phyloP scores from a whole-genome alignment of 2,797 vertebrate genomes.

The Odontamblyopus rebecca region DNA sequence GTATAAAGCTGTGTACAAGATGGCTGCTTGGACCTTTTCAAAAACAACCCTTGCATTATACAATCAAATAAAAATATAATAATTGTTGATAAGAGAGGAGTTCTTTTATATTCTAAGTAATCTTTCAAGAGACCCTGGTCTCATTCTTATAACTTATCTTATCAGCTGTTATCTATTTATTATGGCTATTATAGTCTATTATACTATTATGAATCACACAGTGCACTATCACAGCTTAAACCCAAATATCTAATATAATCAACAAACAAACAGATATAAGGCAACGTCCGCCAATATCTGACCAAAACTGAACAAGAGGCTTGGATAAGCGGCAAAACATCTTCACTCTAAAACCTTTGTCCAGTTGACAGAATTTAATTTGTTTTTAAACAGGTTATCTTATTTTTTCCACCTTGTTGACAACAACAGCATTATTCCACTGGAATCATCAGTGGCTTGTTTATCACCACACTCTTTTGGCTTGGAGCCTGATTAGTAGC shows the following conservation, averaged over 20 bases:
- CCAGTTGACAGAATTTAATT: too few relatives aligned
- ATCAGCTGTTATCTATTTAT: conserved; percentile 1
- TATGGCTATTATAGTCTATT: neutral
- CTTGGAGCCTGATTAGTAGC: conserved; percentile 7
- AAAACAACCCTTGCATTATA: neutral
- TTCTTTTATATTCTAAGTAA: neutral
- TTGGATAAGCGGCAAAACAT: too few relatives aligned
- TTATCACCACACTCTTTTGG: neutral
- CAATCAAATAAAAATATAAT: neutral
- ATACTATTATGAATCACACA: neutral
- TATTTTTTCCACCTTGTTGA: too few relatives aligned
- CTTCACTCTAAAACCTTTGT: too few relatives aligned
- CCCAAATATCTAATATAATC: neutral
- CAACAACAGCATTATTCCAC: neutral
- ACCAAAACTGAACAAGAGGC: too few relatives aligned
- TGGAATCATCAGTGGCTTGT: neutral
- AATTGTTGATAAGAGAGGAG: neutral
- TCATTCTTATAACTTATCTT: neutral
- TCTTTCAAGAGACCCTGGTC: neutral
- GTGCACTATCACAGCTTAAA: neutral
- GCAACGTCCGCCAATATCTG: too few relatives aligned
- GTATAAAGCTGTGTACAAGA: neutral
- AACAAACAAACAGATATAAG: too few relatives aligned
- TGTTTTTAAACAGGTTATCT: too few relatives aligned
- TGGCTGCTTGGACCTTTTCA: neutral